Evolutionary conservation across 2,797 vertebrate genomes (phyloP).

Genomic region (Phaenicophaeus curvirostris): DNA sequence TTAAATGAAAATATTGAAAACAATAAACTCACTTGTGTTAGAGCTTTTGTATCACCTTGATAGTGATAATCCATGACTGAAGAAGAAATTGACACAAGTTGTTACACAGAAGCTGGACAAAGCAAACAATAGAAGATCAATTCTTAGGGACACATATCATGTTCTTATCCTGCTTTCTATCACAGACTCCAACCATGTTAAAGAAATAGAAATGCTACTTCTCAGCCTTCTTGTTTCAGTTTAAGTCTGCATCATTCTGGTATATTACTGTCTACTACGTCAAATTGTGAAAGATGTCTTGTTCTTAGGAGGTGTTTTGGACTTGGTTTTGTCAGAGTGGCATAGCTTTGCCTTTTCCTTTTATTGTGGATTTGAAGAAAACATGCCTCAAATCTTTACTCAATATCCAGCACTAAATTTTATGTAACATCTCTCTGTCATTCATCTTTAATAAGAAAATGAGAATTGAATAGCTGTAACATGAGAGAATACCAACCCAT

Average conservation of each 20-base stretch:
- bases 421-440: not conserved
- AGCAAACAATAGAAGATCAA: not conserved
- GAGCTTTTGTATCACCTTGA: conserved; percentile 52
- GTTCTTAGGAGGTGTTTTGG: not conserved
- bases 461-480: not conserved
- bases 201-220: not conserved
- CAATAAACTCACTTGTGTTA: conserved; percentile 53
- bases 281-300: not conserved
- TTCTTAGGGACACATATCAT: not conserved
- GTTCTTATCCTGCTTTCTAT: not conserved
- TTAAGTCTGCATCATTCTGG: not conserved
- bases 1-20: conserved; percentile 72
- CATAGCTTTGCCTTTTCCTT: not conserved
- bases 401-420: not conserved
- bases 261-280: not conserved
- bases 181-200: not conserved
- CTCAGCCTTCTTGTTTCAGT: not conserved
- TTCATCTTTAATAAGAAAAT: not conserved
- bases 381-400: not conserved
- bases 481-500: not conserved
- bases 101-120: not conserved
- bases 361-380: not conserved
- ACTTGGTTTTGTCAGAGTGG: not conserved
- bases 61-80: conserved; percentile 28
- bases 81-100: conserved; percentile 8